Base-by-base conservation (phyloP, 2,888 invertebrate genomes). In the Phengaris alcon region DNA sequence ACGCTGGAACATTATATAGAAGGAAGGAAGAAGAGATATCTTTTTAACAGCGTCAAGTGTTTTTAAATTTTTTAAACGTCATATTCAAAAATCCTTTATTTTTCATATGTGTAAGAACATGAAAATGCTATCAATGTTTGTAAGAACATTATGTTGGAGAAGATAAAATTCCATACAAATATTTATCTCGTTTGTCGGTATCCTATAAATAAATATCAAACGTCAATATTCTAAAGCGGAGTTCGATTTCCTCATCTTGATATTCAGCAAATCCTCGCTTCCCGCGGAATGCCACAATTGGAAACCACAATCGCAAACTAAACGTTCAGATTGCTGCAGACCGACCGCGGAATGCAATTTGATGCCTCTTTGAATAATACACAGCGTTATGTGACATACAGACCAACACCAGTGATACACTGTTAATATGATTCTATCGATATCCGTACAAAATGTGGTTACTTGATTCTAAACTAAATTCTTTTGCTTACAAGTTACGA, bases 271-370 rank as follows among this genome's bases (percentile, higher is more conserved):
- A 68, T 74, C 64, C 74, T 35, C 68, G 74, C 51, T 68, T 52
- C 68, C 22, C 68, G 74, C 68, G 74, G 74, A 74, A 76, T 76
- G 74, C 54, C 52, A 72, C 72, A 72, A 72, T 72, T 72, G 68
- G 46, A 54, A 75, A 52, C 74, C 74, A 73, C 76, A 76, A 74
- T 73, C 74, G 72, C 74, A 64, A 54, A 57, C 74, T 74, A 74
- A 74, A 75, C 74, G 73, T 46, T 54, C 68, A 52, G 64, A 76
- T 70, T 72, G 74, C 72, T 59, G 54, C 76, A 76, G 75, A 73
- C 73, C 75, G 68, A 35, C 76, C 74, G 54, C 72, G 73, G 73
- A 76, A 76, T 76, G 76, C 73, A 76, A 75, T 76, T 75, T 74
- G 75, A 59, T 75, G 68, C 74, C 74, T 68, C 74, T 35, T 68